Percentiles rank a stretch among this genome's conserved stretches.
Evolutionary conservation across 2,888 invertebrate species (phyloP).

Genomic region (Xanthorhoe spadicearia): DNA sequence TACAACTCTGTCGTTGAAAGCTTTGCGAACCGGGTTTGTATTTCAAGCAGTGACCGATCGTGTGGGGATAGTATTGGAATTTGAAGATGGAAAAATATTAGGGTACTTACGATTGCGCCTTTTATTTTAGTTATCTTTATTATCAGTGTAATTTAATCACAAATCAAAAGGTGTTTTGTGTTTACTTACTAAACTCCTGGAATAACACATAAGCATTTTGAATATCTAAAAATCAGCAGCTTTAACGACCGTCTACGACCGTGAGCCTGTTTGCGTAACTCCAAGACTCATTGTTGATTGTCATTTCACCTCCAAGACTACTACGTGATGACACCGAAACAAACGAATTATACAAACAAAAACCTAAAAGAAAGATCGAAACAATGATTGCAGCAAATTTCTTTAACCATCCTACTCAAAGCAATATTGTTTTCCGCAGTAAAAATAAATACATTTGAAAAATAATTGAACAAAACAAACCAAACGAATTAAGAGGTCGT

Average conservation of each 20-base stretch:
- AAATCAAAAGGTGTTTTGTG: no score
- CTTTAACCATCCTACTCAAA: background rate
- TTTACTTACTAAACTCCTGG: no score
- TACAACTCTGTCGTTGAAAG: slow-evolving; percentile 25
- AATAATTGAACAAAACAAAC: slow-evolving; percentile 42
- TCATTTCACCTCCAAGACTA: no score
- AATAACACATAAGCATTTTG: no score
- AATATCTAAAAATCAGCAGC: no score
- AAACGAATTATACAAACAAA: no score
- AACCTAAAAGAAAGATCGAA: background rate
- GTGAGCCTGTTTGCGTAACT: no score
- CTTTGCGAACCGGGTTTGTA: slow-evolving; percentile 1
- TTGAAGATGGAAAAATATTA: background rate
- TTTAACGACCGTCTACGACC: no score
- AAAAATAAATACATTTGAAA: slow-evolving; percentile 6
- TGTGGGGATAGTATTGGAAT: slow-evolving; percentile 3
- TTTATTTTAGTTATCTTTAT: background rate
- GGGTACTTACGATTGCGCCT: background rate
- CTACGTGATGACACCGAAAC: no score
- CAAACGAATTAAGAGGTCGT: slow-evolving; percentile 47
- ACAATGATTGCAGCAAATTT: background rate
- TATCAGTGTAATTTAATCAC: no score
- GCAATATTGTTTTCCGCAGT: background rate
- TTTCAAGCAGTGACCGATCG: slow-evolving; percentile 15
- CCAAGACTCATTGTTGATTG: no score